These are phyloP conservation scores for Lymantria dispar DNA, from an alignment of 2,888 invertebrate species.

Conservation along the genomic window DNA sequence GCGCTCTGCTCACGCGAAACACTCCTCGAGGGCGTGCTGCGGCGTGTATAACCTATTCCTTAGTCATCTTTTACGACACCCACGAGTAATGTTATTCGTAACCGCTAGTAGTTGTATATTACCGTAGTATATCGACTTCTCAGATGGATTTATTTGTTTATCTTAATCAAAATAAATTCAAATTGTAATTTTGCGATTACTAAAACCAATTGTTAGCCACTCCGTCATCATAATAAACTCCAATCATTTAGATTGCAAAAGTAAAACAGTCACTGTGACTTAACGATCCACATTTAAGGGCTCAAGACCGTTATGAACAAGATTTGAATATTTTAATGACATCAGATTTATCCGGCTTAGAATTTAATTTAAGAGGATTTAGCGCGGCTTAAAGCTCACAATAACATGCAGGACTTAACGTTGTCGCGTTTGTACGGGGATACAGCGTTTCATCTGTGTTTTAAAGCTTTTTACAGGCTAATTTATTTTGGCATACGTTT, in stretches of 20 bases:
- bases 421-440: conserved; percentile 12
- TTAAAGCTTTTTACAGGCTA: neutral
- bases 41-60: too few species aligned
- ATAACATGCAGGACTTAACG: conserved; percentile 25
- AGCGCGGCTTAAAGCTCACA: conserved; percentile 21
- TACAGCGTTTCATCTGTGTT: conserved; percentile 5
- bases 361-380: conserved; percentile 40
- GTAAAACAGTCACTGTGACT: conserved; percentile 26
- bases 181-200: neutral
- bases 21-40: too few species aligned
- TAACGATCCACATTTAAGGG: conserved; percentile 36
- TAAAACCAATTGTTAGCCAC: conserved; percentile 27
- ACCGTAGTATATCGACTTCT: too few species aligned
- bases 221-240: conserved; percentile 28
- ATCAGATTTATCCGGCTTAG: conserved; percentile 41
- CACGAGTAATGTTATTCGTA: too few species aligned
- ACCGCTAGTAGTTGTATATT: too few species aligned
- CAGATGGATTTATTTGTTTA: too few species aligned
- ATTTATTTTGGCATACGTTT: too few species aligned
- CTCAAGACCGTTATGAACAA: conserved; percentile 41
- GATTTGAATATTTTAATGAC: conserved; percentile 48
- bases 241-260: conserved; percentile 41
- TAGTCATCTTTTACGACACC: too few species aligned
- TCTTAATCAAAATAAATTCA: neutral
- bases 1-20: too few species aligned